These are phyloP conservation scores for Aphodius sticticus DNA, from an alignment of 2,888 invertebrate genomes.

Conservation along the genomic window DNA sequence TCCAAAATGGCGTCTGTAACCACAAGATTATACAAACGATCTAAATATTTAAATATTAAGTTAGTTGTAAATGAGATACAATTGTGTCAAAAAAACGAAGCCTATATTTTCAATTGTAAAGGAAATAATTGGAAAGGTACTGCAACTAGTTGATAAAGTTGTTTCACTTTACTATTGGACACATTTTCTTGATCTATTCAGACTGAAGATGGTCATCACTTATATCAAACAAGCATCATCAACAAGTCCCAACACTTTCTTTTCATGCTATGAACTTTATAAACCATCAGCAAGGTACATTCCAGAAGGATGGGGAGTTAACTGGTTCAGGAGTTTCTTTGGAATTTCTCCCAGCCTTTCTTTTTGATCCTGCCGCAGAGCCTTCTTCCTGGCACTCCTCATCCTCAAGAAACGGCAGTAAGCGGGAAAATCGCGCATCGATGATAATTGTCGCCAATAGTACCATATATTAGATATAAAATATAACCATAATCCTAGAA, in stretches of 20 bases:
- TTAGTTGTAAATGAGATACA: neutral
- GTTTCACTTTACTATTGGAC: too few species aligned
- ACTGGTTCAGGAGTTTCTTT: constrained; percentile 15
- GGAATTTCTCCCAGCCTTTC: constrained; percentile 30
- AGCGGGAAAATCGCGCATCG: constrained; percentile 25
- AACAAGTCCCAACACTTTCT: neutral
- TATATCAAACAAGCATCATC: neutral
- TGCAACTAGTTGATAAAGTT: neutral
- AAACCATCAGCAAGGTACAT: constrained; percentile 27
- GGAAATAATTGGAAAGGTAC: neutral
- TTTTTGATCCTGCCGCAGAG: constrained; percentile 29
- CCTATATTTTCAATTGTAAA: neutral
- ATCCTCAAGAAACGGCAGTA: constrained; percentile 20
- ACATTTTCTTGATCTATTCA: neutral
- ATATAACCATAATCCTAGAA: constrained; percentile 32
- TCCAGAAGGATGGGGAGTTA: constrained; percentile 19
- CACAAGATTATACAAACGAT: neutral
- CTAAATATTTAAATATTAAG: neutral
- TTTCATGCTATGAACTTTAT: neutral
- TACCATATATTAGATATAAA: constrained; percentile 28
- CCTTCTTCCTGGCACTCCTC: constrained; percentile 22
- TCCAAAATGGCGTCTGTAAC: neutral
- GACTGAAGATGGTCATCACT: neutral
- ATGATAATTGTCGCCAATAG: constrained; percentile 27
- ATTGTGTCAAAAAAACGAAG: too few species aligned